phyloP scores from a whole-genome alignment of 2,797 vertebrate genomes.

The Hoplostethus mediterraneus region DNA sequence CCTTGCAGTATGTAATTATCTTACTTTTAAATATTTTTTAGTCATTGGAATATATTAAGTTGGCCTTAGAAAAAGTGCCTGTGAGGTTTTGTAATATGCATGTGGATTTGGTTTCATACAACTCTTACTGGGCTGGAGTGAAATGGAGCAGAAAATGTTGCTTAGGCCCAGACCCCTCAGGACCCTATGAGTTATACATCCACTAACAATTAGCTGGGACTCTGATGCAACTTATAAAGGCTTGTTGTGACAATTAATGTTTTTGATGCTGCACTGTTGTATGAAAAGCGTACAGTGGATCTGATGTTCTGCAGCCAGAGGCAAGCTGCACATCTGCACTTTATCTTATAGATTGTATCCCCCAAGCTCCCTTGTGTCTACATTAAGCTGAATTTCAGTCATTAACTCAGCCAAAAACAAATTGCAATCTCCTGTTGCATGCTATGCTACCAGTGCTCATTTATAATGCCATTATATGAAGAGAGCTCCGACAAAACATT shows the following conservation, averaged over 20 bases:
- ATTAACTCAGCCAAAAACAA: conserved; percentile 49
- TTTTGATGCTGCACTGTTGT: conserved; percentile 48
- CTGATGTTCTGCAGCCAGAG: conserved; percentile 15
- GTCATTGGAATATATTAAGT: conserved; percentile 14
- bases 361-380: conserved; percentile 26
- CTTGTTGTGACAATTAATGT: conserved; percentile 60
- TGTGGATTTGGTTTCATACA: conserved; percentile 45
- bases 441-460: conserved; percentile 3
- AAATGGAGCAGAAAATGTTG: conserved; percentile 78
- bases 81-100: conserved; percentile 61
- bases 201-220: conserved; percentile 54
- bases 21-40: conserved; percentile 47
- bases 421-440: conserved; percentile 17
- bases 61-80: conserved; percentile 35
- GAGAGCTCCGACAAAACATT: not conserved
- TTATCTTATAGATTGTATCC: conserved; percentile 22
- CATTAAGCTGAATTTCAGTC: conserved; percentile 47
- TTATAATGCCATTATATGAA: not conserved
- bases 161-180: conserved; percentile 51
- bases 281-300: conserved; percentile 29
- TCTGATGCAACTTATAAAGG: conserved; percentile 49
- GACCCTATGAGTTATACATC: conserved; percentile 52
- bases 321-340: conserved; percentile 40
- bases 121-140: conserved; percentile 39
- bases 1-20: conserved; percentile 36